These are phyloP conservation scores for Branchipolynoe longqiensis DNA, from an alignment of 2,888 invertebrate genomes.

Conservation along the genomic window DNA sequence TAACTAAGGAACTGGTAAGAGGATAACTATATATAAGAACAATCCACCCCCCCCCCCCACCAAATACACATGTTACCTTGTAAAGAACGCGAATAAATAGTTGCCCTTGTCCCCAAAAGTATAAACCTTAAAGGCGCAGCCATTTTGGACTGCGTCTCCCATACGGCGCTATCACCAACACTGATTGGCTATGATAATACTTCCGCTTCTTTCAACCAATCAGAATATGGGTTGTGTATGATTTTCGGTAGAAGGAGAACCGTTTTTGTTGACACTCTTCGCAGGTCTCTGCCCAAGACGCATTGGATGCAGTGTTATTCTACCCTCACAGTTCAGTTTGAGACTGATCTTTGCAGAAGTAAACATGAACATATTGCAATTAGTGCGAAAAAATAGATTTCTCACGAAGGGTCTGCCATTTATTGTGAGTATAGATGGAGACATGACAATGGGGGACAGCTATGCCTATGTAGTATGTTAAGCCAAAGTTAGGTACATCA, in stretches of 20 bases:
- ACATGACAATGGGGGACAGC: too few species aligned
- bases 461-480: too few species aligned
- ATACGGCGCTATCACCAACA: neutral
- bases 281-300: too few species aligned
- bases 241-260: too few species aligned
- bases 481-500: too few species aligned
- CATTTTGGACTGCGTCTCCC: conserved; percentile 6
- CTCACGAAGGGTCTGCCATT: conserved; percentile 7
- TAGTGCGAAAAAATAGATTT: conserved; percentile 32
- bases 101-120: conserved; percentile 28
- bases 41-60: neutral
- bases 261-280: too few species aligned
- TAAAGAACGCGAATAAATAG: conserved; percentile 11
- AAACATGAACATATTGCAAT: conserved; percentile 14
- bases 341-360: too few species aligned
- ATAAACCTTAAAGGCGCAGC: conserved; percentile 46
- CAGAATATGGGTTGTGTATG: neutral
- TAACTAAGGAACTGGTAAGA: too few species aligned
- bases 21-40: neutral
- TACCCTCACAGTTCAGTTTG: too few species aligned
- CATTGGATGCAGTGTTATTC: too few species aligned
- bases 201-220: neutral
- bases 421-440: conserved; percentile 52
- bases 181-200: neutral
- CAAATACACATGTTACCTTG: conserved; percentile 16